A percentile compares a stretch with the other conserved stretches of the same genome.
These are phyloP conservation scores for rabbit (Oryctolagus cuniculus) DNA, from an alignment of 2,113 vertebrate genomes.

Conservation along the genomic window mOryCun1.1 NC_091432.1:76997501-76998000, in stretches of 20 bases:
- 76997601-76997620: not conserved
- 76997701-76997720: not conserved
- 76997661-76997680: not conserved
- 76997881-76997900: not conserved
- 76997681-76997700: not conserved
- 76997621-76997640: not conserved
- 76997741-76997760: not conserved
- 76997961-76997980: not conserved
- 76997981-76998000: not conserved
- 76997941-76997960: not conserved
- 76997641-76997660: not conserved
- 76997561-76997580: not conserved
- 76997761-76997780: not conserved
- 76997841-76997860: not conserved
- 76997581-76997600: not conserved
- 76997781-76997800: not conserved
- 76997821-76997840: not conserved
- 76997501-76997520: too few relatives aligned
- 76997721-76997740: not conserved
- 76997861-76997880: not conserved
- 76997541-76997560: not conserved
- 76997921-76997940: not conserved
- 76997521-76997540: not conserved
- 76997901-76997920: not conserved
- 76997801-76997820: fast-evolving